phyloP scores from a whole-genome alignment of 2,113 vertebrate species.

The Muntiacus reevesi region DNA sequence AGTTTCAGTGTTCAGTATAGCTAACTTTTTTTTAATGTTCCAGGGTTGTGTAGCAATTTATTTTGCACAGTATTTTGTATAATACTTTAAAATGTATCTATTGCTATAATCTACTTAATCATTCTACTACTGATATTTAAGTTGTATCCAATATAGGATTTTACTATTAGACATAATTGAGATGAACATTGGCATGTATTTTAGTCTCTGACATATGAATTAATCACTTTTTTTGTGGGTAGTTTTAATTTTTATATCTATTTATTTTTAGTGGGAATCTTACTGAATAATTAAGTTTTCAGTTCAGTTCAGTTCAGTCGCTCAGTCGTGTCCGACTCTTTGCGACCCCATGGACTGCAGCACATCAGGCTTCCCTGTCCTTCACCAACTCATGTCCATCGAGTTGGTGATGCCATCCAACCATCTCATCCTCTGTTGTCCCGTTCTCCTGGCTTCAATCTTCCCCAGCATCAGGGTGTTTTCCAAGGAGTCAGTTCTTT shows the following conservation, averaged over 20 bases:
- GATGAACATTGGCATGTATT: background rate
- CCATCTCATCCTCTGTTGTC: background rate
- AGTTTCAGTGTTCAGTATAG: background rate
- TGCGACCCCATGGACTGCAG: background rate
- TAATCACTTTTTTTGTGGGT: background rate
- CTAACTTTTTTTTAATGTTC: background rate
- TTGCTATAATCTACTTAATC: background rate
- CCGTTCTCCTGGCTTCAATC: background rate
- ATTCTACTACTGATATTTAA: background rate
- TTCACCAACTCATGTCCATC: background rate
- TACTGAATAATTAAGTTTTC: background rate
- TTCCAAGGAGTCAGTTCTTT: background rate
- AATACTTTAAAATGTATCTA: background rate
- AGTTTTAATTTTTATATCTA: background rate
- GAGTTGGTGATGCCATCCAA: background rate
- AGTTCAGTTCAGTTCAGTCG: background rate
- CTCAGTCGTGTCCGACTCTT: background rate
- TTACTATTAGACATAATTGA: conserved; percentile 15
- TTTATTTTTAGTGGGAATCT: background rate
- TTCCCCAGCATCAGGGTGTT: background rate
- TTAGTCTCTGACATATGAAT: background rate
- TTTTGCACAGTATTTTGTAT: background rate
- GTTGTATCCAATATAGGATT: background rate
- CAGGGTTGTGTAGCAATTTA: background rate
- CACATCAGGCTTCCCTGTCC: background rate